These are phyloP conservation scores for Trematomus loennbergii DNA, from an alignment of 2,113 vertebrate species.

Conservation along the genomic window DNA sequence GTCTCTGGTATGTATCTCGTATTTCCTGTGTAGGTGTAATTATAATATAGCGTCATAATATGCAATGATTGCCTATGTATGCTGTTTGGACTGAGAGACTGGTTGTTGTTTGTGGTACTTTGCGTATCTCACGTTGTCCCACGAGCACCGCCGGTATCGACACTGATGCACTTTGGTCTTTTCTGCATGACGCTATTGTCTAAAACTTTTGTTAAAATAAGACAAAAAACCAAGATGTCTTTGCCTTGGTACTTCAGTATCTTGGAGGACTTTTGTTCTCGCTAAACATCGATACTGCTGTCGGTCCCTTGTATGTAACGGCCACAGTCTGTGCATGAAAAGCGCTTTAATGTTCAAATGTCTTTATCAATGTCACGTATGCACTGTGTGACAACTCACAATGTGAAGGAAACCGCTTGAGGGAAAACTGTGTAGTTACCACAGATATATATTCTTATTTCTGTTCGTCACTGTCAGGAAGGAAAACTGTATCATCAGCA, in stretches of 20 bases:
- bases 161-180: constrained; percentile 54
- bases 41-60: constrained; percentile 40
- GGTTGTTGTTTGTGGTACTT: constrained; percentile 12
- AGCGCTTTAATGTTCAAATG: constrained; percentile 23
- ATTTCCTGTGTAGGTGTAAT: constrained; percentile 39
- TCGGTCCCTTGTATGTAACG: constrained; percentile 16
- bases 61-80: constrained; percentile 47
- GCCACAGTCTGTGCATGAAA: constrained; percentile 52
- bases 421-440: constrained; percentile 7
- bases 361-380: constrained; percentile 32
- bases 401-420: constrained; percentile 51
- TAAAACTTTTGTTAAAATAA: background rate
- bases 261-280: background rate
- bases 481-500: constrained; percentile 84
- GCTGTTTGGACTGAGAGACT: constrained; percentile 12
- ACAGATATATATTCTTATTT: constrained; percentile 61
- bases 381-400: constrained; percentile 66
- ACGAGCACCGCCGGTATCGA: background rate
- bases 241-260: constrained; percentile 20
- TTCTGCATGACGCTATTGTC: constrained; percentile 51
- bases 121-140: constrained; percentile 1
- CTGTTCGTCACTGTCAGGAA: constrained; percentile 74
- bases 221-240: constrained; percentile 1
- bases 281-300: constrained; percentile 17
- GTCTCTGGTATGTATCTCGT: constrained; percentile 10